These are phyloP conservation scores for Aplodontia rufa DNA, from an alignment of 2,113 vertebrate genomes.

Conservation along the genomic window DNA sequence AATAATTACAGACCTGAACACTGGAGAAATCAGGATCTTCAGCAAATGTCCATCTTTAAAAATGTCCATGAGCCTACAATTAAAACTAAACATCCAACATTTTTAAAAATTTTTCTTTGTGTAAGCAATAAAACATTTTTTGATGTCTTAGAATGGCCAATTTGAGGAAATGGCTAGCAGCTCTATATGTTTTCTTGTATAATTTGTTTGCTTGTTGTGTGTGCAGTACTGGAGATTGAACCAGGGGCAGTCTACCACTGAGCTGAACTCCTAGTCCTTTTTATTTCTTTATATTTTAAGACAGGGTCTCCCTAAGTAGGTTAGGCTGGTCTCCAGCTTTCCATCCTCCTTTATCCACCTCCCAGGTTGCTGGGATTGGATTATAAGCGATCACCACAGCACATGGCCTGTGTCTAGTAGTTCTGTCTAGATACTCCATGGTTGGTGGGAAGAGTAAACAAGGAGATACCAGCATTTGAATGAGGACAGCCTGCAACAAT, in stretches of 20 bases:
- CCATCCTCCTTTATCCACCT: too few species aligned
- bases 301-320: too few species aligned
- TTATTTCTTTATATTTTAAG: too few species aligned
- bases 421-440: not conserved
- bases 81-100: not conserved
- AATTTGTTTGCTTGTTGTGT: too few species aligned
- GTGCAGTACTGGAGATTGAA: too few species aligned
- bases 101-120: not conserved
- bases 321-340: too few species aligned
- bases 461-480: not conserved
- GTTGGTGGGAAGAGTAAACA: not conserved
- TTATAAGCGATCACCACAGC: too few species aligned
- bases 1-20: not conserved
- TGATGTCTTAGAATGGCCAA: not conserved
- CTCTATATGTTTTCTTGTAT: not conserved
- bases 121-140: not conserved
- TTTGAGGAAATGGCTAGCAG: not conserved
- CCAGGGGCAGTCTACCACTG: too few species aligned
- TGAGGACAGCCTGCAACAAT: not conserved
- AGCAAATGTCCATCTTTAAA: not conserved
- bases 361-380: too few species aligned
- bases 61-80: not conserved
- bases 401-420: not conserved
- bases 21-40: not conserved
- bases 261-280: too few species aligned